These are phyloP conservation scores for Nanorana parkeri DNA, from an alignment of 2,113 vertebrate genomes.

Conservation along the genomic window DNA sequence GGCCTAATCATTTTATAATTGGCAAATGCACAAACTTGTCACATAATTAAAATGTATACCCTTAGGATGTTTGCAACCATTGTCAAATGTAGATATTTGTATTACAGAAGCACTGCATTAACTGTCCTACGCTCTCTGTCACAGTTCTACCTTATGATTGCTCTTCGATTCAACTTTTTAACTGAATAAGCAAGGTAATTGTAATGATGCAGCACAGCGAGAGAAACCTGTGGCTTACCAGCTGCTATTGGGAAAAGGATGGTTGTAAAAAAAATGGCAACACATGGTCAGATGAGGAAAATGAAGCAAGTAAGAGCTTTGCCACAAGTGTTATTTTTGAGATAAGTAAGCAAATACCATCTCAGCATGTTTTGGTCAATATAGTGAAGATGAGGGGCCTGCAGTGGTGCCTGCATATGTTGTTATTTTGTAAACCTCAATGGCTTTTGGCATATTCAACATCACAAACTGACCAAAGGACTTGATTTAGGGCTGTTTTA, in stretches of 20 bases:
- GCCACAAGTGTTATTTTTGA: not conserved
- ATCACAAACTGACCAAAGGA: too few species aligned
- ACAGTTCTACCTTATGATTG: not conserved
- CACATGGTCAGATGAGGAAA: not conserved
- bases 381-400: not conserved
- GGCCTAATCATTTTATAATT: constrained; percentile 59
- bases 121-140: not conserved
- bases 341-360: not conserved
- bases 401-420: not conserved
- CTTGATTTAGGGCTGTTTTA: too few species aligned
- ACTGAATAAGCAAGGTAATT: not conserved
- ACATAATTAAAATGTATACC: constrained; percentile 65
- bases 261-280: not conserved
- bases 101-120: constrained; percentile 55
- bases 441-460: not conserved
- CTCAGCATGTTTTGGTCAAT: not conserved
- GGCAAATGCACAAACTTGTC: constrained; percentile 59
- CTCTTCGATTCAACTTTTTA: not conserved
- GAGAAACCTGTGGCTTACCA: constrained; percentile 2
- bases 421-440: not conserved
- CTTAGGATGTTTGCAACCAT: constrained; percentile 60
- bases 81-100: constrained; percentile 58
- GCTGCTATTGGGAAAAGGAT: not conserved
- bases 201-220: not conserved
- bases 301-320: not conserved